Percentiles rank a stretch among this genome's conserved stretches.
phyloP scores from a whole-genome alignment of 2,797 vertebrate genomes.

The Gobio occitaniae region DNA sequence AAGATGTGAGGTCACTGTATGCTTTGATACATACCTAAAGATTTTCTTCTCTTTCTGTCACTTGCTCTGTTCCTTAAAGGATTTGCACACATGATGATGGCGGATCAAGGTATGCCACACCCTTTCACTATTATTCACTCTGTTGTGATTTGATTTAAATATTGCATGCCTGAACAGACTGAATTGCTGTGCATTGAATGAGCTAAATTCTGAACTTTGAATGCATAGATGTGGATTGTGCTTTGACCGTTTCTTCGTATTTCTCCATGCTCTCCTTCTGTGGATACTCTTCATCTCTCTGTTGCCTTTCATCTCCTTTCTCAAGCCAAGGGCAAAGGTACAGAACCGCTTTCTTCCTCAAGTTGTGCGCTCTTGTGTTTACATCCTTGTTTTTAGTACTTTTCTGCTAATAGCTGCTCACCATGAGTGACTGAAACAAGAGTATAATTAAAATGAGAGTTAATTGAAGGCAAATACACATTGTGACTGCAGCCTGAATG shows the following conservation, averaged over 20 bases:
- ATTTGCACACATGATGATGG: constrained; percentile 96
- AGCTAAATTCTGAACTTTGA: constrained; percentile 10
- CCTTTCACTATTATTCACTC: background rate
- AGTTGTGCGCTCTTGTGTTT: constrained; percentile 60
- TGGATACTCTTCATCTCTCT: constrained; percentile 41
- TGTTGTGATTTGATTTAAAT: constrained; percentile 23
- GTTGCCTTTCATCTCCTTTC: constrained; percentile 58
- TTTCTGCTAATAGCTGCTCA: constrained; percentile 65
- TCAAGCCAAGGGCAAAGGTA: constrained; percentile 99
- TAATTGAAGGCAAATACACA: constrained; percentile 64
- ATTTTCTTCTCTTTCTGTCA: constrained; percentile 39
- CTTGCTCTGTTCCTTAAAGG: constrained; percentile 77
- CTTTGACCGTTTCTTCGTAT: constrained; percentile 25
- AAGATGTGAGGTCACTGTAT: constrained; percentile 33
- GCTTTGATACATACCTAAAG: constrained; percentile 3
- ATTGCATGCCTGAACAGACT: constrained; percentile 29
- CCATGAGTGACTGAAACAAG: constrained; percentile 68
- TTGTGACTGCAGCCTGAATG: constrained; percentile 45
- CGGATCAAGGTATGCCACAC: constrained; percentile 91
- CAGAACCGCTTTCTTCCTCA: constrained; percentile 80
- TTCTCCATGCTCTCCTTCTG: constrained; percentile 42
- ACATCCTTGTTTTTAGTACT: constrained; percentile 41
- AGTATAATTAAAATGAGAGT: constrained; percentile 70
- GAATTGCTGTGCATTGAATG: constrained; percentile 29
- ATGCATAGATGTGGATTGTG: constrained; percentile 38